phyloP scores from a whole-genome alignment of 2,113 vertebrate genomes.

The Hypomesus transpacificus region DNA sequence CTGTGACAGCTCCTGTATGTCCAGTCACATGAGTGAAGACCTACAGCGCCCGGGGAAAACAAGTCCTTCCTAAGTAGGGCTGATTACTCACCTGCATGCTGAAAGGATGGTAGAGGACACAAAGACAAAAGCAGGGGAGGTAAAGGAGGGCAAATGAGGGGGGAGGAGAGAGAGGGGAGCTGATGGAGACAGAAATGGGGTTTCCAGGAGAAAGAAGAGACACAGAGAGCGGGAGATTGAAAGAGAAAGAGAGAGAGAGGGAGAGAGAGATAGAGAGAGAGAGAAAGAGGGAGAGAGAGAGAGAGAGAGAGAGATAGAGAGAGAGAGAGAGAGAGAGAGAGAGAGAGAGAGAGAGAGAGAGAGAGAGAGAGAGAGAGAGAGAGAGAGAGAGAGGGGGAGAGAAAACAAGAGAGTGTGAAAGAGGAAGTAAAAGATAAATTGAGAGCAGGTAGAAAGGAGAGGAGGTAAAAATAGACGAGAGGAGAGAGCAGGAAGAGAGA shows the following conservation, averaged over 20 bases:
- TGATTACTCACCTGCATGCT: slow-evolving; percentile 47
- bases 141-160: slow-evolving; percentile 53
- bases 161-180: slow-evolving; percentile 32
- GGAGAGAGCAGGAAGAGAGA: slow-evolving; percentile 39
- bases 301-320: slow-evolving; percentile 5
- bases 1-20: slow-evolving; percentile 23
- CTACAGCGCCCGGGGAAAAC: slow-evolving; percentile 8
- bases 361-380: background rate
- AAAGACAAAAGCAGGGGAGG: slow-evolving; percentile 54
- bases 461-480: too few relatives aligned
- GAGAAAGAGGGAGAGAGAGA: background rate
- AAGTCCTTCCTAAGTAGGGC: slow-evolving; percentile 14
- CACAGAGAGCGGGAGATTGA: slow-evolving; percentile 61
- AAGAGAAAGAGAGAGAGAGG: slow-evolving; percentile 9
- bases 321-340: slow-evolving; percentile 23
- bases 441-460: too few relatives aligned
- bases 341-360: slow-evolving; percentile 4
- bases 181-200: slow-evolving; percentile 59
- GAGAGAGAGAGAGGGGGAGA: background rate
- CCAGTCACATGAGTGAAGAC: slow-evolving; percentile 10
- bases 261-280: background rate
- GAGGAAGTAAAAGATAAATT: too few relatives aligned
- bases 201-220: slow-evolving; percentile 59
- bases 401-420: background rate
- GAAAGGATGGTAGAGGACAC: slow-evolving; percentile 47